phyloP scores from a whole-genome alignment of 2,888 invertebrate genomes.

The Diploptera punctata region DNA sequence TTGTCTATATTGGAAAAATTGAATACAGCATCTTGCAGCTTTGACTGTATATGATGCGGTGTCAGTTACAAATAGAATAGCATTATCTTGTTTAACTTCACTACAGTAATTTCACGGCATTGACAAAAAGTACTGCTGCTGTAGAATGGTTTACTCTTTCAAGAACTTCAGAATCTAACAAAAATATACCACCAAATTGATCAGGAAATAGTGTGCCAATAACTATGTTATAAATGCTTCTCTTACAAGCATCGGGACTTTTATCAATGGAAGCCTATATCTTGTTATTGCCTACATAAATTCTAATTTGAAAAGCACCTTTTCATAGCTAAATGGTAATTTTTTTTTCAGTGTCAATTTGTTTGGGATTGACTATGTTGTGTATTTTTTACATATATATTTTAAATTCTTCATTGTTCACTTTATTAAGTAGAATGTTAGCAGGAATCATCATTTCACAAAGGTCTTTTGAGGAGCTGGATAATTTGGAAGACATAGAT shows the following conservation, averaged over 20 bases:
- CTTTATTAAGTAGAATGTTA: constrained; percentile 1
- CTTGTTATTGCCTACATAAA: neutral
- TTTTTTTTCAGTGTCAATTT: neutral
- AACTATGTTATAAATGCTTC: neutral
- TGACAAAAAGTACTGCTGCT: neutral
- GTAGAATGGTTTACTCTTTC: neutral
- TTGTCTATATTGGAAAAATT: too few species aligned
- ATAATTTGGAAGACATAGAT: neutral
- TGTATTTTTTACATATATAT: neutral
- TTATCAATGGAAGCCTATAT: neutral
- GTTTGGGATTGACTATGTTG: neutral
- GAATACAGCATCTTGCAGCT: constrained; percentile 46
- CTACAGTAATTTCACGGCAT: neutral
- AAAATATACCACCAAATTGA: neutral
- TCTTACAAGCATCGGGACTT: neutral
- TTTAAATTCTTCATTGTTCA: too few species aligned
- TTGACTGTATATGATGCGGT: too few species aligned
- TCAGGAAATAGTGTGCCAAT: neutral
- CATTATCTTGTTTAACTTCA: constrained; percentile 25
- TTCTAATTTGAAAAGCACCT: neutral
- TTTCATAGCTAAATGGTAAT: neutral
- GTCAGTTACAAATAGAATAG: constrained; percentile 45
- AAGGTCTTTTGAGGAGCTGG: neutral
- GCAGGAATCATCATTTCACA: neutral
- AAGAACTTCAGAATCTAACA: neutral